Evolutionary conservation across 2,113 vertebrate genomes (phyloP).

Genomic region (Deroptyus accipitrinus): DNA sequence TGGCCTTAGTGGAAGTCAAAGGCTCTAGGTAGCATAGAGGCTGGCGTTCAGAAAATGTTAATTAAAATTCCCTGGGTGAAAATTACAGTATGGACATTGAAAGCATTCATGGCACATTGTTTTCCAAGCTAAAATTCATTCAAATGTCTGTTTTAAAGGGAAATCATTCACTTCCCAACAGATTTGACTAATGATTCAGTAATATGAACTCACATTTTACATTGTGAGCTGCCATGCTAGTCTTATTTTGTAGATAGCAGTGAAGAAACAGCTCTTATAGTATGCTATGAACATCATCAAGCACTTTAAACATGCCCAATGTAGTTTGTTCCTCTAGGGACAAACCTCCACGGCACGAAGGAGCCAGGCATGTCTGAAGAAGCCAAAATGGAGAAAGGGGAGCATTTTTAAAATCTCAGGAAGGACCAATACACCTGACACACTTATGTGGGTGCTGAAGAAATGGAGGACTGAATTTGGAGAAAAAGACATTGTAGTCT

Average conservation of each 20-base stretch:
- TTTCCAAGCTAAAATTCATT: not conserved
- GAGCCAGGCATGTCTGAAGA: not conserved
- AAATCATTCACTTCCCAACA: conserved; percentile 16
- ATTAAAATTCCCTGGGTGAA: conserved; percentile 32
- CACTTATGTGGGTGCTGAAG: not conserved
- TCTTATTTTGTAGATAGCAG: not conserved
- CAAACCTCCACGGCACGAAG: not conserved
- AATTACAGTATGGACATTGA: conserved; percentile 10
- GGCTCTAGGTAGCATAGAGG: not conserved
- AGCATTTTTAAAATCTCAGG: not conserved
- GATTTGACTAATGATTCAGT: not conserved
- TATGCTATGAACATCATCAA: not conserved
- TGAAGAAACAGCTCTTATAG: not conserved
- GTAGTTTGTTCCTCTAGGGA: not conserved
- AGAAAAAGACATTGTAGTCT: not conserved
- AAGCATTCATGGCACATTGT: not conserved
- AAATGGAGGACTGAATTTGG: not conserved
- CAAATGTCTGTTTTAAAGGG: not conserved
- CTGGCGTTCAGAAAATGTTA: conserved; percentile 43
- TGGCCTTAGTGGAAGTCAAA: conserved; percentile 24
- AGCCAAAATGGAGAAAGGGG: not conserved
- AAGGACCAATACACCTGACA: not conserved
- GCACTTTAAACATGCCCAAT: not conserved
- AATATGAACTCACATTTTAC: not conserved
- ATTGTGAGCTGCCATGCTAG: not conserved